Percentiles rank a stretch among this genome's conserved stretches.
phyloP scores from a whole-genome alignment of 2,113 vertebrate genomes.

The Lamprotornis superbus region DNA sequence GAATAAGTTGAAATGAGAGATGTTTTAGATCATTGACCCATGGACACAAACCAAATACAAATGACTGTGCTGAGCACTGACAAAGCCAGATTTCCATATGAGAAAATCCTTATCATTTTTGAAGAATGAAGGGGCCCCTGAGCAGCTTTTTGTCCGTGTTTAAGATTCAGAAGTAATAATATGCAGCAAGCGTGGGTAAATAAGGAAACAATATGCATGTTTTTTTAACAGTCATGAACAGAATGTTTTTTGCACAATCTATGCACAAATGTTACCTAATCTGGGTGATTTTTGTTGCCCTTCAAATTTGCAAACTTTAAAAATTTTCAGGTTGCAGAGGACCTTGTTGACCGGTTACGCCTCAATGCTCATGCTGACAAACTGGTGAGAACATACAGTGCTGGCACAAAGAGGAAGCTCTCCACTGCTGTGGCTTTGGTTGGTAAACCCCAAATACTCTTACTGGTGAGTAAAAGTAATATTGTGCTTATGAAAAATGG shows the following conservation, averaged over 20 bases:
- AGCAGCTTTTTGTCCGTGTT: background rate
- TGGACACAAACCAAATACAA: background rate
- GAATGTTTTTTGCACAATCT: background rate
- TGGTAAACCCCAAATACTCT: slow-evolving; percentile 73
- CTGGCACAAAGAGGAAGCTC: slow-evolving; percentile 75
- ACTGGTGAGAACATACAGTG: slow-evolving; percentile 69
- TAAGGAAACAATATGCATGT: background rate
- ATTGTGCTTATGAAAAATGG: background rate
- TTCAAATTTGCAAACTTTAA: background rate
- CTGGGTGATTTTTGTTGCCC: background rate
- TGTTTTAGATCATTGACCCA: background rate
- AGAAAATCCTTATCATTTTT: background rate
- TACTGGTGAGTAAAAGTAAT: slow-evolving; percentile 66
- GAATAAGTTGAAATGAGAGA: background rate
- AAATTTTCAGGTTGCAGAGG: slow-evolving; percentile 51
- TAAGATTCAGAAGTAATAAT: background rate
- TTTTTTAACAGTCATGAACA: background rate
- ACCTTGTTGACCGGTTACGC: slow-evolving; percentile 62
- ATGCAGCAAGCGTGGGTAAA: background rate
- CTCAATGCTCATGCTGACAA: slow-evolving; percentile 52
- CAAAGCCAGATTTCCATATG: background rate
- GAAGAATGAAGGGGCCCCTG: fast-evolving
- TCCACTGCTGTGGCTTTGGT: slow-evolving; percentile 73
- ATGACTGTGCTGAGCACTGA: background rate
- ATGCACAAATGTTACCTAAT: background rate